These are phyloP conservation scores for Tetramorium simillimum DNA, from an alignment of 1,140 invertebrate species.

Conservation along the genomic window DNA sequence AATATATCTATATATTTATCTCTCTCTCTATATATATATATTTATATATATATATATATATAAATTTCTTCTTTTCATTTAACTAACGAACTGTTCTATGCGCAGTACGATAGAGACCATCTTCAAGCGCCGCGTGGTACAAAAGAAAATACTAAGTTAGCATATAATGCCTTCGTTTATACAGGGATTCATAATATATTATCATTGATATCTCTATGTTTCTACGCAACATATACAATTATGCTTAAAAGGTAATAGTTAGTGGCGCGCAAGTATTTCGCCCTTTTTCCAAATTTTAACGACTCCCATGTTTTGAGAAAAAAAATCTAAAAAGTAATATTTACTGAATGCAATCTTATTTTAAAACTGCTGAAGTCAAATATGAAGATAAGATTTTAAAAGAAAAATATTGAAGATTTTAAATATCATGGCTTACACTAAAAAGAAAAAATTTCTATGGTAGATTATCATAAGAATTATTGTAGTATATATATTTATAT, in stretches of 20 bases:
- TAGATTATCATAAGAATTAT: not conserved
- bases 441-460: not conserved
- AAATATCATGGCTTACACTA: not conserved
- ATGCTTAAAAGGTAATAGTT: constrained; percentile 82
- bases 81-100: constrained; percentile 73
- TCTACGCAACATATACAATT: constrained; percentile 79
- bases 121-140: constrained; percentile 68
- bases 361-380: not conserved
- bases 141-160: constrained; percentile 79
- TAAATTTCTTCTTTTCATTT: constrained; percentile 66
- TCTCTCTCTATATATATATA: constrained; percentile 74
- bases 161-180: constrained; percentile 83
- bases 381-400: not conserved
- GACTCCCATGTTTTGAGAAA: constrained; percentile 12
- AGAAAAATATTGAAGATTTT: not conserved
- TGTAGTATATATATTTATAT: not conserved
- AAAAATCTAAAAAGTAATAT: constrained; percentile 14
- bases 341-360: not conserved
- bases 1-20: constrained; percentile 75
- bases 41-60: constrained; percentile 65
- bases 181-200: constrained; percentile 81
- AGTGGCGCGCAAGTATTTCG: constrained; percentile 75
- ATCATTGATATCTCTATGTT: constrained; percentile 66
- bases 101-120: constrained; percentile 63
- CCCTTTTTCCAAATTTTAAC: constrained; percentile 54